A percentile compares a stretch with the other conserved stretches of the same genome.
phyloP scores from a whole-genome alignment of 1,140 invertebrate genomes.

The Zaprionus gabonicus region DNA sequence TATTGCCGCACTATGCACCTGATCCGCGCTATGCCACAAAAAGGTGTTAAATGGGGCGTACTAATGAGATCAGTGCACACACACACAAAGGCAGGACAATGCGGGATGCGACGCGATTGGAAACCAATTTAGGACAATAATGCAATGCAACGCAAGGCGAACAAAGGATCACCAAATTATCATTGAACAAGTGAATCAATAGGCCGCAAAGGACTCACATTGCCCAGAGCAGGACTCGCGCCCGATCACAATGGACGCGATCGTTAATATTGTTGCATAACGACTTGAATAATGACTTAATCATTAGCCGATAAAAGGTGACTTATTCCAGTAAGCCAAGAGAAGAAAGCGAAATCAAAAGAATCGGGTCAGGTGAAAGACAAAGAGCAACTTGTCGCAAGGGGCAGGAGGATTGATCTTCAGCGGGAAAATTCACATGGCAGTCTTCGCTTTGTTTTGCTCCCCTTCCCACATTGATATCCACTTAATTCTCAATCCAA shows the following conservation, averaged over 20 bases:
- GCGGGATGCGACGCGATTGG: slow-evolving; percentile 27
- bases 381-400: not conserved
- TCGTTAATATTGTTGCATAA: slow-evolving; percentile 13
- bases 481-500: slow-evolving; percentile 1
- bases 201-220: slow-evolving; percentile 21
- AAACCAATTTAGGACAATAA: slow-evolving; percentile 42
- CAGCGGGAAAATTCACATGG: not conserved
- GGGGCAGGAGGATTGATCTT: not conserved
- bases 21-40: slow-evolving; percentile 43
- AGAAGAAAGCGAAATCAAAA: slow-evolving; percentile 8
- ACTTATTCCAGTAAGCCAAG: slow-evolving; percentile 10
- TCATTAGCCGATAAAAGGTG: slow-evolving; percentile 26
- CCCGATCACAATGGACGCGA: slow-evolving; percentile 2
- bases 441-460: not conserved
- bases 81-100: slow-evolving; percentile 37
- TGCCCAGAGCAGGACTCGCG: slow-evolving; percentile 9
- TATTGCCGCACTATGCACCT: slow-evolving; percentile 47
- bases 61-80: slow-evolving; percentile 78
- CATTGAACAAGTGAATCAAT: slow-evolving; percentile 29
- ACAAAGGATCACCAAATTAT: slow-evolving; percentile 29
- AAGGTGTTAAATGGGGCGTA: slow-evolving; percentile 84
- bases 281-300: slow-evolving; percentile 64
- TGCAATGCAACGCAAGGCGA: slow-evolving; percentile 1
- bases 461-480: not conserved
- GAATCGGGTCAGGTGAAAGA: slow-evolving; percentile 5